Evolutionary conservation across 2,113 vertebrate species (phyloP).

Genomic region (Anas platyrhynchos): DNA sequence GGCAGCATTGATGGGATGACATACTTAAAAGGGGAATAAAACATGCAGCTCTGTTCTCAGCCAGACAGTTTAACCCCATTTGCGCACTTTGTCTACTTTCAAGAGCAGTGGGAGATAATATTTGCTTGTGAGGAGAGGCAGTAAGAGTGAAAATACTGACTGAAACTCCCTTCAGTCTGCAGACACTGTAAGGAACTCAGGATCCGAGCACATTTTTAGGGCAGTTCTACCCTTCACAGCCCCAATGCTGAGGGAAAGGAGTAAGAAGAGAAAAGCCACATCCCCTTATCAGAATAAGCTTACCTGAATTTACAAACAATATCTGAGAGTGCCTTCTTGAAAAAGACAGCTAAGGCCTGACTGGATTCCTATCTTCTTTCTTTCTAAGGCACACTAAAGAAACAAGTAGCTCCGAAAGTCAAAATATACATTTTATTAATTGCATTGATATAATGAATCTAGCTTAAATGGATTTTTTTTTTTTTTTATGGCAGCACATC

Average conservation of each 20-base stretch:
- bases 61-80: not conserved
- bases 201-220: not conserved
- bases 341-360: not conserved
- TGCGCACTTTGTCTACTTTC: not conserved
- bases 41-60: not conserved
- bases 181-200: not conserved
- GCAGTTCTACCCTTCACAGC: not conserved
- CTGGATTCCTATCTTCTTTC: not conserved
- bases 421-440: not conserved
- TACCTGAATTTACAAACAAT: not conserved
- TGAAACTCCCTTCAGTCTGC: not conserved
- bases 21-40: not conserved
- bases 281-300: not conserved
- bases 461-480: not conserved
- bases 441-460: not conserved
- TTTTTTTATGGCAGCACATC: accelerated
- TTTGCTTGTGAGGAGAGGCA: not conserved
- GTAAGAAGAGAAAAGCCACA: not conserved
- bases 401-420: not conserved
- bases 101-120: not conserved
- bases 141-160: not conserved
- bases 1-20: not conserved
- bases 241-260: not conserved
- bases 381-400: not conserved
- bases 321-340: not conserved